Percentiles rank a stretch among this genome's conserved stretches.
phyloP scores from a whole-genome alignment of 2,113 vertebrate species.

The Brachyistius frenatus region DNA sequence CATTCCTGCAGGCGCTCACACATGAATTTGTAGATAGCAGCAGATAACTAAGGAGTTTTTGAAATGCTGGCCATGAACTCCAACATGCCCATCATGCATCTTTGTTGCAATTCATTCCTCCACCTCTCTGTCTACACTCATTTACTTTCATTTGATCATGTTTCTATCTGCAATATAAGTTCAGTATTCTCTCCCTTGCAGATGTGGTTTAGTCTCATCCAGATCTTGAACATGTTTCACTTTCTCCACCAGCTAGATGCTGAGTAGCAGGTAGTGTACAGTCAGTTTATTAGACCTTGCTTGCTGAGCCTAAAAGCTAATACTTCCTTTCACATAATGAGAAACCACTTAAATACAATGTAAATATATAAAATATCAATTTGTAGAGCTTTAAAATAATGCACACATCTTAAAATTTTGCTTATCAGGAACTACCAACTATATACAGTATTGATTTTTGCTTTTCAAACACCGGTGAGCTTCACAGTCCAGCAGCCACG shows the following conservation, averaged over 20 bases:
- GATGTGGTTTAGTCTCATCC: too few species aligned
- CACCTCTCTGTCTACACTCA: not conserved
- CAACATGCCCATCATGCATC: not conserved
- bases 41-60: not conserved
- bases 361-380: constrained; percentile 24
- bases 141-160: too few species aligned
- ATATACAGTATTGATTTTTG: constrained; percentile 28
- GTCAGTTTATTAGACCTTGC: not conserved
- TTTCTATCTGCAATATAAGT: too few species aligned
- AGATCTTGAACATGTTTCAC: too few species aligned
- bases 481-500: not conserved
- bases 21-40: constrained; percentile 6
- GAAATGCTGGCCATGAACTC: not conserved
- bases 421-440: constrained; percentile 9
- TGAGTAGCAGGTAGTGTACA: too few species aligned
- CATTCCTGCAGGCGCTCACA: not conserved
- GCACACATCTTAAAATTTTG: constrained; percentile 13
- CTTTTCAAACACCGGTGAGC: constrained; percentile 20
- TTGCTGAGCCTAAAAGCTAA: constrained; percentile 1
- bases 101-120: not conserved
- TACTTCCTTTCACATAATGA: not conserved
- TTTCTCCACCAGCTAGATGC: too few species aligned
- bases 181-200: too few species aligned
- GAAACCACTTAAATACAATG: not conserved
- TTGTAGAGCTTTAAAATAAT: constrained; percentile 7